Conservation (phyloP, 2,113 vertebrate species). For the Peromyscus maniculatus region DNA sequence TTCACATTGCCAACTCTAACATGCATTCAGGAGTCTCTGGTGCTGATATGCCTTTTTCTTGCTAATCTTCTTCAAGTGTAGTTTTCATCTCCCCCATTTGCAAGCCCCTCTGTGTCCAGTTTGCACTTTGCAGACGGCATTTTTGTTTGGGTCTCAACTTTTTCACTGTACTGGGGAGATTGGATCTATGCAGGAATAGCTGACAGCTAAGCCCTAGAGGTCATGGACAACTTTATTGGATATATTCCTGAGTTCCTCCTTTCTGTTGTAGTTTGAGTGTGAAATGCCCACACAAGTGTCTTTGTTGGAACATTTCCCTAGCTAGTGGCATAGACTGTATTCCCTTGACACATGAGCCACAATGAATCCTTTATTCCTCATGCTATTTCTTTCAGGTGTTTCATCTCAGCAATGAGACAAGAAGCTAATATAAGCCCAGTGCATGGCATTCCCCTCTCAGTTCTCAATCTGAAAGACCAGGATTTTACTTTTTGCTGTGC, state of each 20-base stretch:
- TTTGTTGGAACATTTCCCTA: not conserved
- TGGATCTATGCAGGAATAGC: not conserved
- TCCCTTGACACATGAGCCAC: not conserved
- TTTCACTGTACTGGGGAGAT: too few species aligned
- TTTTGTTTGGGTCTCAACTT: not conserved
- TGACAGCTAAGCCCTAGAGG: not conserved
- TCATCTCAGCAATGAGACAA: not conserved
- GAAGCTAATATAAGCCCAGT: not conserved
- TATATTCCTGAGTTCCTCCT: not conserved
- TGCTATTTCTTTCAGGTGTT: not conserved
- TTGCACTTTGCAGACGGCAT: not conserved
- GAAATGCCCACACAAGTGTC: not conserved
- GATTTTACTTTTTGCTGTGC: not conserved
- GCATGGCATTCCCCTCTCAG: accelerated
- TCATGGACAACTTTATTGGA: accelerated
- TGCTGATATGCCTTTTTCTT: not conserved
- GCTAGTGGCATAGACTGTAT: not conserved
- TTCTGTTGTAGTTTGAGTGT: not conserved
- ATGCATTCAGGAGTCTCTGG: not conserved
- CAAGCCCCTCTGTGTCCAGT: not conserved
- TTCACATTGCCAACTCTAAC: not conserved
- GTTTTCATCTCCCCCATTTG: not conserved
- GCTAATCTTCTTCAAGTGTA: not conserved
- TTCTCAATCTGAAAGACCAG: not conserved
- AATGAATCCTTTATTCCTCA: not conserved